Percentiles rank a stretch among this genome's conserved stretches.
These are phyloP conservation scores for Epinotia ramella DNA, from an alignment of 2,888 invertebrate species.

Conservation along the genomic window DNA sequence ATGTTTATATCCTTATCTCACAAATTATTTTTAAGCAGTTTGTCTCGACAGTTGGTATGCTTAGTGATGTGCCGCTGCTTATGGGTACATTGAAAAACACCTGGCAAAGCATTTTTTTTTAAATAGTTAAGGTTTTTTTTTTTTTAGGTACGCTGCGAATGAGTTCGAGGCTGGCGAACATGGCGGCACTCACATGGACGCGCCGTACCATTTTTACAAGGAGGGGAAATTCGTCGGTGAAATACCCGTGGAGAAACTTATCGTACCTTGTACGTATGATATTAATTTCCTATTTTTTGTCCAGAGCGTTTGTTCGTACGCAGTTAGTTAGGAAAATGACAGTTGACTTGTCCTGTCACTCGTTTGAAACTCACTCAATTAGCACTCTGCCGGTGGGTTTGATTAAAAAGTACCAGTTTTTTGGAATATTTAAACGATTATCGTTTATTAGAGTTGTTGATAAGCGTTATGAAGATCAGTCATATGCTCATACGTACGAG, in stretches of 20 bases:
- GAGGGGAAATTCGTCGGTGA: constrained; percentile 78
- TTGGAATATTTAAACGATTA: no score
- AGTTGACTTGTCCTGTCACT: no score
- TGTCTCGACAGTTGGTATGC: no score
- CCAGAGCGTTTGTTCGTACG: not conserved
- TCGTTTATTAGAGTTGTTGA: not conserved
- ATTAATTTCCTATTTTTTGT: not conserved
- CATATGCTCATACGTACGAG: no score
- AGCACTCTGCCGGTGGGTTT: not conserved
- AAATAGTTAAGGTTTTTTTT: no score
- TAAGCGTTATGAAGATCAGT: not conserved
- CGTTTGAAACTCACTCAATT: no score
- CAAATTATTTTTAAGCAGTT: no score
- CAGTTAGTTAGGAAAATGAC: no score
- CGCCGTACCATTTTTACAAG: constrained; percentile 84
- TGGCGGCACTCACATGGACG: constrained; percentile 87
- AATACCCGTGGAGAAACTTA: constrained; percentile 79
- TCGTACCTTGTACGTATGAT: constrained; percentile 70
- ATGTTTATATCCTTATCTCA: no score
- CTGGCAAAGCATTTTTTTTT: no score
- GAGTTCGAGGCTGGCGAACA: constrained; percentile 85
- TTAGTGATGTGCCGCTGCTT: no score
- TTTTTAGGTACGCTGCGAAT: constrained; percentile 80
- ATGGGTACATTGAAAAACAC: no score
- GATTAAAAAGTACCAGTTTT: not conserved